These are phyloP conservation scores for Arion vulgaris DNA, from an alignment of 1,140 invertebrate genomes.

Conservation along the genomic window DNA sequence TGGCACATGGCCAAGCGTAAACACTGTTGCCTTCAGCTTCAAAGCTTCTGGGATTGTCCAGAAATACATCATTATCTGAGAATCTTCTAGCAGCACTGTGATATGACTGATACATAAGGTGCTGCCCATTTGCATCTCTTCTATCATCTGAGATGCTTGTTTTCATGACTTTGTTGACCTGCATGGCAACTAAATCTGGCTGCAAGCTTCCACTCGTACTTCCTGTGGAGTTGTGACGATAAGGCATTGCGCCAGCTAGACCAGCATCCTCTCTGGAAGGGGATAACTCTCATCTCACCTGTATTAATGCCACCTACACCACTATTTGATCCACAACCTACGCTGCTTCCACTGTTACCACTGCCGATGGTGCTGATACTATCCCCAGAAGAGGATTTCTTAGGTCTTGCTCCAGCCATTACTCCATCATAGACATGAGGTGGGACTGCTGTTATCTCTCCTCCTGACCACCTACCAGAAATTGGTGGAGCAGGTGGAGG, in stretches of 20 bases:
- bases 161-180: slow-evolving; percentile 65
- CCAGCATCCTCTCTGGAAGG: slow-evolving; percentile 41
- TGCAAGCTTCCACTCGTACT: slow-evolving; percentile 44
- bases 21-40: slow-evolving; percentile 55
- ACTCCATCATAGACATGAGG: slow-evolving; percentile 40
- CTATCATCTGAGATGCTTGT: slow-evolving; percentile 45
- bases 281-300: slow-evolving; percentile 43
- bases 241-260: slow-evolving; percentile 32
- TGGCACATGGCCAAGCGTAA: slow-evolving; percentile 36
- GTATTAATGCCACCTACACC: background rate
- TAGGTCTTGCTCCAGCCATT: slow-evolving; percentile 48
- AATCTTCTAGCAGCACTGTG: slow-evolving; percentile 68
- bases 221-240: slow-evolving; percentile 43
- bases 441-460: slow-evolving; percentile 47
- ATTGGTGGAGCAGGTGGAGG: slow-evolving; percentile 54
- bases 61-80: slow-evolving; percentile 47
- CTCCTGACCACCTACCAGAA: slow-evolving; percentile 59
- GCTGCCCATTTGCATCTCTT: slow-evolving; percentile 68
- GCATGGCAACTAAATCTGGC: slow-evolving; percentile 73
- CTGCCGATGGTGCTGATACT: slow-evolving; percentile 67
- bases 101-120: slow-evolving; percentile 81
- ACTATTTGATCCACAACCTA: slow-evolving; percentile 18
- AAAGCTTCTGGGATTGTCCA: slow-evolving; percentile 42
- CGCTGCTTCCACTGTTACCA: slow-evolving; percentile 46
- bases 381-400: slow-evolving; percentile 66